Base-by-base conservation (phyloP, 2,888 invertebrate genomes). In the Mesorhabditis sp. region DNA sequence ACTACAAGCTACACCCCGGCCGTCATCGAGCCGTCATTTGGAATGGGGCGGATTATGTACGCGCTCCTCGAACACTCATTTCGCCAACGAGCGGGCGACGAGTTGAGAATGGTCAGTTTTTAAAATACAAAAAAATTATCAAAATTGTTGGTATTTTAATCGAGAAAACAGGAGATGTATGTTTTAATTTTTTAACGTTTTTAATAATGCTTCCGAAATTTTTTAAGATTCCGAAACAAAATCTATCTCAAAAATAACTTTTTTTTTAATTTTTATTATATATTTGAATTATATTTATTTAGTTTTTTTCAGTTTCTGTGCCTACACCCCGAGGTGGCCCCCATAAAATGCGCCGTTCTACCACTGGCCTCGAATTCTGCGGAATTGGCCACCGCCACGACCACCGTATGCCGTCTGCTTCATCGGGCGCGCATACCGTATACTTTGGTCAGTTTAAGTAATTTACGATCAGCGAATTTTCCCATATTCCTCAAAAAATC, bases 11-110 rank as follows among this genome's bases (percentile, higher is more conserved):
- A 95, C 69, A 92, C 92, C 74, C 98, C 98, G 0, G 95, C 93
- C 86, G 97, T 98, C 4, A 93, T 98, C 84, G 98, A 98, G 87
- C 98, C 98, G 4, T 97, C 97, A 1, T 98, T 98, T 88, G 98
- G 95, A 82, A 90, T 98, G 84, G 97, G 97, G 1, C 90, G 98
- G 73, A 92, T 98, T 70, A 92, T 98, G 90, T 98, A 98, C 86
- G 90, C 94, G 2, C 89, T 96, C 73, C 91, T 97, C 78, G 98
- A 98, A 86, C 97, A 98, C 86, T 94, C 92, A 86, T 98, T 97
- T 87, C 91, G 90, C 80, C 90, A 91, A 84, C 90, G 97, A 73
- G 93, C 94, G 73, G 94, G 92, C 69, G 96, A 96, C 88, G 95
- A 95, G 85, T 94, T 95, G 87, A 90, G 97, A 86, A 94, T 93